Evolutionary conservation across 92 coral and sea anemone genomes (phyloP).

Genomic region (Zoanthus gigantus): DNA sequence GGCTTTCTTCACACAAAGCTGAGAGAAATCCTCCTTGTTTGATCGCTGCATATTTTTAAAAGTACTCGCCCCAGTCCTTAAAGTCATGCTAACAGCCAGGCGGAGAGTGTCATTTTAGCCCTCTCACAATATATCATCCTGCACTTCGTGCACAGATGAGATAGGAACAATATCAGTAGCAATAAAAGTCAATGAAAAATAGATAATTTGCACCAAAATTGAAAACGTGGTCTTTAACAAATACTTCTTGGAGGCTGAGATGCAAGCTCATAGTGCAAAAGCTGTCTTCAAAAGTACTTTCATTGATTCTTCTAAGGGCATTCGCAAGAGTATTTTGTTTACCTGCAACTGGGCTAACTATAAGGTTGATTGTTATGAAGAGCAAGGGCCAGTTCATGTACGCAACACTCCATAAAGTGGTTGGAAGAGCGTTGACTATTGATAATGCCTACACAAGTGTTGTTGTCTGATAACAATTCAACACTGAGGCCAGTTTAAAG

Average conservation of each 20-base stretch:
- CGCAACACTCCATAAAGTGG: slow-evolving; percentile 1
- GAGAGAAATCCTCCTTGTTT: too few species aligned
- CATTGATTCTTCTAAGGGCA: background rate
- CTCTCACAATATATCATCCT: too few species aligned
- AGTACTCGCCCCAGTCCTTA: too few species aligned
- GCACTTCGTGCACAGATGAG: too few species aligned
- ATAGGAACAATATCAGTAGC: background rate
- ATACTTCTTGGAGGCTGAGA: slow-evolving; percentile 1
- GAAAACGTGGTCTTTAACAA: slow-evolving; percentile 15
- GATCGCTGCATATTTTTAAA: too few species aligned
- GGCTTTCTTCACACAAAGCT: too few species aligned
- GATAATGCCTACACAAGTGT: background rate
- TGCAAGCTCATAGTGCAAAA: slow-evolving; percentile 5
- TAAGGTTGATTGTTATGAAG: background rate
- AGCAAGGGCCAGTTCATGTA: slow-evolving; percentile 4
- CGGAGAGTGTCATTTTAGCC: too few species aligned
- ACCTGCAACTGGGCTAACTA: background rate
- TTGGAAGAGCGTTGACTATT: slow-evolving; percentile 15
- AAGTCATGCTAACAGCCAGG: too few species aligned
- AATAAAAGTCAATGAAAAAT: background rate
- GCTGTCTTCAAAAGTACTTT: background rate
- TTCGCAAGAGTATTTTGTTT: background rate
- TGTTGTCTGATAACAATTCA: slow-evolving; percentile 15
- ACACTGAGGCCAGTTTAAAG: slow-evolving; percentile 49
- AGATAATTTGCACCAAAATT: background rate